A percentile compares a stretch with the other conserved stretches of the same genome.
Evolutionary conservation across 2,797 vertebrate species (phyloP).

Genomic region (Ptychadena robeensis): DNA sequence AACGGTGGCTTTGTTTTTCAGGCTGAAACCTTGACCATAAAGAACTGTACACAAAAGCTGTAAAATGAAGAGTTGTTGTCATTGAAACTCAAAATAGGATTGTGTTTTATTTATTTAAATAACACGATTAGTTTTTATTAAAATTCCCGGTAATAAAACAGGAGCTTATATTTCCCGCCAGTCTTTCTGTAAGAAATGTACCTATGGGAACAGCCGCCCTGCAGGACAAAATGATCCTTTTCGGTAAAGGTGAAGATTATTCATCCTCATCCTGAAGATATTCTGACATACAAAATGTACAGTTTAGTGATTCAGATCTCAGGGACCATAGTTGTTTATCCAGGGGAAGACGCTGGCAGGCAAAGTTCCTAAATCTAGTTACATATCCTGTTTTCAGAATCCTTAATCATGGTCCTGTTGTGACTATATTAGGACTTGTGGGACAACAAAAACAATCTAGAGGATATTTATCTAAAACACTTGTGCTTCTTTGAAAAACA

Average conservation of each 20-base stretch:
- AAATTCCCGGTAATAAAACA: background rate
- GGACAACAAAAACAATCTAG: slow-evolving; percentile 1
- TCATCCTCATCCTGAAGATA: background rate
- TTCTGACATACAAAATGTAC: background rate
- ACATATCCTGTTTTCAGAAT: background rate
- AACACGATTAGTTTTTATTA: no score
- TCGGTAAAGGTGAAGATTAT: background rate
- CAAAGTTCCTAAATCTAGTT: background rate
- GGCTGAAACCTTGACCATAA: no score
- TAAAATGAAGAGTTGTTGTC: no score
- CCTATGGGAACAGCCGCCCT: background rate
- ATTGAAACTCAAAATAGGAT: no score
- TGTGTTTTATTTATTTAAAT: no score
- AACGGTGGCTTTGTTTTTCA: no score
- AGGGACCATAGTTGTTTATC: background rate
- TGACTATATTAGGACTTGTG: background rate
- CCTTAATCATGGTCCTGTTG: slow-evolving; percentile 3
- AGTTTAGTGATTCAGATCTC: slow-evolving; percentile 2
- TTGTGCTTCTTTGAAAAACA: background rate
- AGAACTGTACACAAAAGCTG: no score
- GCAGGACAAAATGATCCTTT: slow-evolving; percentile 9
- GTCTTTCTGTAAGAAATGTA: background rate
- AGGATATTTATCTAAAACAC: background rate
- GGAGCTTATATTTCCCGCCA: background rate
- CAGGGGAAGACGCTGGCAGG: background rate